phyloP scores from a whole-genome alignment of 2,888 invertebrate genomes.

The Colostygia pectinataria region DNA sequence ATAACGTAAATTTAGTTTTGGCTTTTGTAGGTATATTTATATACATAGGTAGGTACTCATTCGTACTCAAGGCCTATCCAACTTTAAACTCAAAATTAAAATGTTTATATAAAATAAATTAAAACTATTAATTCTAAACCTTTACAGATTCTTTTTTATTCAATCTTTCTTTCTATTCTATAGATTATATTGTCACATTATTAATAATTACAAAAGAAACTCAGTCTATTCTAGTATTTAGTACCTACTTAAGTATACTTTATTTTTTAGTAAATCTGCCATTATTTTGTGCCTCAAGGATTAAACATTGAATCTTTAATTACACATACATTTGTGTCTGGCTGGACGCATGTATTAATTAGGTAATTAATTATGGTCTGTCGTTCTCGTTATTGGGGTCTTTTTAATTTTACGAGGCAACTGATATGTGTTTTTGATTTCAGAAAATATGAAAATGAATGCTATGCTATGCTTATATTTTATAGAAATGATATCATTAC shows the following conservation, averaged over 20 bases:
- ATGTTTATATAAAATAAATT: constrained; percentile 34
- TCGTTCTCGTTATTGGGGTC: too few relatives aligned
- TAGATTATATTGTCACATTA: too few relatives aligned
- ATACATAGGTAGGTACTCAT: constrained; percentile 32
- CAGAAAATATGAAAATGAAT: constrained; percentile 35
- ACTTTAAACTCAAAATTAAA: constrained; percentile 59
- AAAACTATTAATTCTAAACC: constrained; percentile 29
- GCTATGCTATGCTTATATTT: constrained; percentile 28
- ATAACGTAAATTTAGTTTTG: constrained; percentile 30
- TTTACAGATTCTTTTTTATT: neutral
- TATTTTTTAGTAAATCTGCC: neutral
- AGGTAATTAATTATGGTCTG: too few relatives aligned
- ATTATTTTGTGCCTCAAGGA: neutral
- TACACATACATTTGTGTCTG: too few relatives aligned
- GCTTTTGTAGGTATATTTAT: constrained; percentile 36
- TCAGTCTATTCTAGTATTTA: too few relatives aligned
- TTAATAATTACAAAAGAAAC: too few relatives aligned
- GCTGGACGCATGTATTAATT: too few relatives aligned
- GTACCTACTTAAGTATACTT: neutral
- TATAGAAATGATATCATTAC: neutral
- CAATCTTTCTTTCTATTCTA: too few relatives aligned
- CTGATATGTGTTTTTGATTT: constrained; percentile 33
- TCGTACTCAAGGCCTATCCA: constrained; percentile 51
- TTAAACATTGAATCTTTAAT: too few relatives aligned
- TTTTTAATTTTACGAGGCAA: constrained; percentile 13